Percentiles rank a stretch among this genome's conserved stretches.
Conservation (phyloP, 2,113 vertebrate species). For the Amblyornis subalaris region DNA sequence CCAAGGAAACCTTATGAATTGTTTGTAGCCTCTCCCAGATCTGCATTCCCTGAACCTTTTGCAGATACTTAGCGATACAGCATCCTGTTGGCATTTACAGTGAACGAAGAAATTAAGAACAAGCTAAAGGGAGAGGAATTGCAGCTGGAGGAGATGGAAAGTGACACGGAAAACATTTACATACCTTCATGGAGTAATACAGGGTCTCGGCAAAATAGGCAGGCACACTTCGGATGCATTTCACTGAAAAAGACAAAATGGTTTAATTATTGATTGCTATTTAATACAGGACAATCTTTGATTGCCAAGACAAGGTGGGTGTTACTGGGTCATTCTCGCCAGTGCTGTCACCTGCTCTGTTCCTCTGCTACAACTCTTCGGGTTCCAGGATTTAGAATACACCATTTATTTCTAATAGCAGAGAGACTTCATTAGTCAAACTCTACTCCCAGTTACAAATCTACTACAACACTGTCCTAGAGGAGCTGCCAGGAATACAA, state of each 20-base stretch:
- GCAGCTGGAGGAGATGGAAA: not conserved
- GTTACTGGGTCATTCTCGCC: not conserved
- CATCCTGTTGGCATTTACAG: not conserved
- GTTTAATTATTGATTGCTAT: not conserved
- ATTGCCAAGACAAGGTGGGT: not conserved
- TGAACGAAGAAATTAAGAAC: not conserved
- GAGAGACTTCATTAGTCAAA: not conserved
- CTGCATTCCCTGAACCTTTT: not conserved
- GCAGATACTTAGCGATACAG: not conserved
- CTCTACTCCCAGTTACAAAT: not conserved
- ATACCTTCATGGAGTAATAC: constrained; percentile 88
- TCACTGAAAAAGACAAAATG: constrained; percentile 73
- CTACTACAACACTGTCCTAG: not conserved
- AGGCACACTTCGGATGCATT: constrained; percentile 84
- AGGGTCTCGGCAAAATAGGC: constrained; percentile 87
- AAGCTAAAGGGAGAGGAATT: not conserved
- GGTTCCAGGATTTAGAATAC: not conserved
- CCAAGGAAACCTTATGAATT: not conserved
- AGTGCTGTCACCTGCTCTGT: not conserved
- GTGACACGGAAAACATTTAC: not conserved
- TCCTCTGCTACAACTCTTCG: not conserved
- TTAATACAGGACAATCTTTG: not conserved
- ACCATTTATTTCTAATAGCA: not conserved
- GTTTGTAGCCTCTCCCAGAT: not conserved
- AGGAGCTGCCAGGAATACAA: not conserved